phyloP scores from a whole-genome alignment of 2,797 vertebrate genomes.

The Selene dorsalis region DNA sequence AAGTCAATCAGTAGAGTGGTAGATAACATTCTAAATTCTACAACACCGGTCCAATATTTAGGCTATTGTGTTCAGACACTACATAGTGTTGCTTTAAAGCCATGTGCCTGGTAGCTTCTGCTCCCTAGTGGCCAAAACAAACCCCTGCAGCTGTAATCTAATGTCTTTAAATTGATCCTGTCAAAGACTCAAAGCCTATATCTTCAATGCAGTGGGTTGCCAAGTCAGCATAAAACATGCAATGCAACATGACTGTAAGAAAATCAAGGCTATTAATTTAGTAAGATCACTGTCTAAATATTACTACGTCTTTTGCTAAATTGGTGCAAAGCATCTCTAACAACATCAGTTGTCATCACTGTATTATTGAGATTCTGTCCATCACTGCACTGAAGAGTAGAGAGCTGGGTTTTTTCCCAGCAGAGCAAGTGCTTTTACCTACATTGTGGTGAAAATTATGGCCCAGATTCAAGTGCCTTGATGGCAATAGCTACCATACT shows the following conservation, averaged over 20 bases:
- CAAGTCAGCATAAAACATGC: neutral
- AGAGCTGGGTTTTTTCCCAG: neutral
- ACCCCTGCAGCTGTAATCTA: conserved; percentile 6
- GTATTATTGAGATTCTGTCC: neutral
- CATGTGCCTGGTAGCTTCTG: neutral
- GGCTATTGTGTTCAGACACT: too few species aligned
- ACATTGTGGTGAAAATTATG: conserved; percentile 1
- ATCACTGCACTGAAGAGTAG: neutral
- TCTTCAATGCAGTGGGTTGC: neutral
- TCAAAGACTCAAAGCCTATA: neutral
- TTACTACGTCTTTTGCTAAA: conserved; percentile 2
- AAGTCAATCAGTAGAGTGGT: too few species aligned
- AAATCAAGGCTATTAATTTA: conserved; percentile 3
- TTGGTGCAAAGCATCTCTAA: neutral
- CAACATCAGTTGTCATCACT: neutral
- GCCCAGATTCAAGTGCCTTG: conserved; percentile 14
- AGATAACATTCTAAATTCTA: too few species aligned
- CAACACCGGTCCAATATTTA: too few species aligned
- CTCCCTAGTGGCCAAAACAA: neutral
- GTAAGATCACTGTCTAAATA: neutral
- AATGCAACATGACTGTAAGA: neutral
- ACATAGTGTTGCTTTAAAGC: too few species aligned
- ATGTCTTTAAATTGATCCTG: conserved; percentile 5
- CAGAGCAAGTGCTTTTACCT: neutral
- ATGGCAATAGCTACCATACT: conserved; percentile 5